Conservation (phyloP, 2,113 vertebrate species). For the Talpa occidentalis region DNA sequence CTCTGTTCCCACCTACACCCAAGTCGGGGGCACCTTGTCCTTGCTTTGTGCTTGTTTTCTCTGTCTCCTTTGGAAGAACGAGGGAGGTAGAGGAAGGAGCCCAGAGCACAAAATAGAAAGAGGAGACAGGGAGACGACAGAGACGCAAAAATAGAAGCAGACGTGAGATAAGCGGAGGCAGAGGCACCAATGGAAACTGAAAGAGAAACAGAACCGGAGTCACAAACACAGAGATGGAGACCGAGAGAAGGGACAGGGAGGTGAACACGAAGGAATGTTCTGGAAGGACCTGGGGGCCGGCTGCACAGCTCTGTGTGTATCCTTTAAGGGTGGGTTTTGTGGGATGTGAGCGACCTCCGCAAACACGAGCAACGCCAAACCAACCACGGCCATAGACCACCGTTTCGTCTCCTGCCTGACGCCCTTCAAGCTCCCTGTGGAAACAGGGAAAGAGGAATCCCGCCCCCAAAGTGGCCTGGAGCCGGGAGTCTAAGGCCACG, state of each 20-base stretch:
- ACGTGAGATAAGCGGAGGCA: neutral
- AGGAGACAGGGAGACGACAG: neutral
- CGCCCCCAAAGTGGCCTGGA: too few relatives aligned
- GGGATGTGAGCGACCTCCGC: too few relatives aligned
- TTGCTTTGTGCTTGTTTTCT: neutral
- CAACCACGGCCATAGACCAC: too few relatives aligned
- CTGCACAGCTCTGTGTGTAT: neutral
- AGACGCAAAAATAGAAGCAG: neutral
- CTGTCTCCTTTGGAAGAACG: neutral
- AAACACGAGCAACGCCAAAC: neutral
- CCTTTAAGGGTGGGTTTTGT: neutral
- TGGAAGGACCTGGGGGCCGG: neutral
- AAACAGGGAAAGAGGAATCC: too few relatives aligned
- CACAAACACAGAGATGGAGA: rapidly evolving
- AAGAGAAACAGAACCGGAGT: neutral
- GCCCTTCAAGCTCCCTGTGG: too few relatives aligned
- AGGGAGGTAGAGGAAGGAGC: neutral
- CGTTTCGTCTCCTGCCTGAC: too few relatives aligned
- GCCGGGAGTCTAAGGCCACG: rapidly evolving
- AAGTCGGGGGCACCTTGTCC: neutral
- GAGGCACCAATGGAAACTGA: neutral
- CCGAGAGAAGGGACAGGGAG: neutral
- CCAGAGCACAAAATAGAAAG: rapidly evolving
- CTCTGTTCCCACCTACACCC: too few relatives aligned
- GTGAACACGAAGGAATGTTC: rapidly evolving